These are phyloP conservation scores for Macaria notata DNA, from an alignment of 2,888 invertebrate genomes.

Conservation along the genomic window DNA sequence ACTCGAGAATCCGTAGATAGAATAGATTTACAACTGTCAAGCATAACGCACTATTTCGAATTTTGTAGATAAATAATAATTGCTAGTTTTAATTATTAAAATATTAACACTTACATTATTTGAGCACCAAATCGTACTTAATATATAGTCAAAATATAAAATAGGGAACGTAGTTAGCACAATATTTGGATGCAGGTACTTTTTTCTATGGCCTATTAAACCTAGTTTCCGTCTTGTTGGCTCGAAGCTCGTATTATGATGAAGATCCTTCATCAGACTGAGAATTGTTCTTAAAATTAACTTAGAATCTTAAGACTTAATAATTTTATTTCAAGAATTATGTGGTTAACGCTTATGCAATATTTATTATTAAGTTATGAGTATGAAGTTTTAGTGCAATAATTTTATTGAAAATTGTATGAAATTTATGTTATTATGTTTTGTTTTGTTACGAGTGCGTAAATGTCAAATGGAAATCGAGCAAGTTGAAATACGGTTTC, in stretches of 20 bases:
- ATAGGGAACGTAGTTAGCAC: conserved; percentile 59
- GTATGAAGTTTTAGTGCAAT: conserved; percentile 77
- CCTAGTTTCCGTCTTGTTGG: conserved; percentile 53
- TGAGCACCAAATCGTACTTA: conserved; percentile 83
- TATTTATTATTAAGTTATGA: conserved; percentile 80
- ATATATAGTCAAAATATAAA: conserved; percentile 79
- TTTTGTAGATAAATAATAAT: conserved; percentile 76
- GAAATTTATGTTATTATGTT: conserved; percentile 77
- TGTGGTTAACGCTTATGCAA: conserved; percentile 77
- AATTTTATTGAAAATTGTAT: conserved; percentile 78
- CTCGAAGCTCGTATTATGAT: conserved; percentile 56
- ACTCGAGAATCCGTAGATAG: conserved; percentile 45
- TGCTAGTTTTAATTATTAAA: conserved; percentile 69
- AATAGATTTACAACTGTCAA: conserved; percentile 56
- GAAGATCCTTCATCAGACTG: conserved; percentile 72
- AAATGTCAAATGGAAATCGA: conserved; percentile 54
- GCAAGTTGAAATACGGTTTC: conserved; percentile 67
- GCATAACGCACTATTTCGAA: conserved; percentile 62
- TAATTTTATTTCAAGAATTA: conserved; percentile 66
- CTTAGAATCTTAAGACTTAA: conserved; percentile 69
- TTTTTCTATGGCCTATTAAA: conserved; percentile 35
- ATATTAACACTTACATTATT: conserved; percentile 73
- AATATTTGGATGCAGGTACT: conserved; percentile 59
- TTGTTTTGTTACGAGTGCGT: conserved; percentile 64
- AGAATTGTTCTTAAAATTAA: conserved; percentile 71